phyloP scores from a whole-genome alignment of 2,888 invertebrate species.

The Synanthedon myopaeformis region DNA sequence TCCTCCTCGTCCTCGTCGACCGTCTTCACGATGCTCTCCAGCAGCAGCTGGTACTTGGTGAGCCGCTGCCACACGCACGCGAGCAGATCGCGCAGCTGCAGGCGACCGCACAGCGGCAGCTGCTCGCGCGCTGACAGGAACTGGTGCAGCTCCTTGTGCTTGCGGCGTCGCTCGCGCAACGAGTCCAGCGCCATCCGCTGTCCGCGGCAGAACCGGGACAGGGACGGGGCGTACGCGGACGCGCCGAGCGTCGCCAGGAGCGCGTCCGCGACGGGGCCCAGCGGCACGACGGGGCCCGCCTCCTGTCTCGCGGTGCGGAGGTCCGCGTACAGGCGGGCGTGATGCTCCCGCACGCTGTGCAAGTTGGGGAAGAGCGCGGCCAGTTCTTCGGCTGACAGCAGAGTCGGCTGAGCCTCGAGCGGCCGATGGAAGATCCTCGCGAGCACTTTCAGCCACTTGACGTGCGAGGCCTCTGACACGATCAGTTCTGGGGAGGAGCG shows the following conservation, averaged over 20 bases:
- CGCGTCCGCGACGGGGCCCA: slow-evolving; percentile 48
- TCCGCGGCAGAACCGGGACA: slow-evolving; percentile 85
- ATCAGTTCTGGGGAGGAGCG: slow-evolving; percentile 75
- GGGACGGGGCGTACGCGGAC: slow-evolving; percentile 77
- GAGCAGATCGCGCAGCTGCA: slow-evolving; percentile 85
- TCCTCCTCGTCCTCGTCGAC: slow-evolving; percentile 16
- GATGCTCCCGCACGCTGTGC: slow-evolving; percentile 76
- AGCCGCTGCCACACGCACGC: slow-evolving; percentile 68
- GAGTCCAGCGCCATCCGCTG: slow-evolving; percentile 89
- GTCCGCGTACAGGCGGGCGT: slow-evolving; percentile 40
- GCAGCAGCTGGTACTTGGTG: slow-evolving; percentile 60
- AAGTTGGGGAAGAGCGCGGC: slow-evolving; percentile 87
- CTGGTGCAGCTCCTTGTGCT: slow-evolving; percentile 81
- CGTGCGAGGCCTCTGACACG: slow-evolving; percentile 90
- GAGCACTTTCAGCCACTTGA: slow-evolving; percentile 88
- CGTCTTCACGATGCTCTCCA: slow-evolving; percentile 55
- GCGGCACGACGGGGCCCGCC: slow-evolving; percentile 32
- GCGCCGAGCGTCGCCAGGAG: slow-evolving; percentile 74
- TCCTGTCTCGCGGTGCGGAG: slow-evolving; percentile 32
- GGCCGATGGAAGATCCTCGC: slow-evolving; percentile 86
- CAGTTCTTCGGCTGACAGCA: slow-evolving; percentile 81
- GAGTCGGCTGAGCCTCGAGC: slow-evolving; percentile 72
- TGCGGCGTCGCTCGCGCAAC: slow-evolving; percentile 80
- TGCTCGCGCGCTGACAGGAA: slow-evolving; percentile 84
- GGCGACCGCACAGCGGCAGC: slow-evolving; percentile 82